Base-by-base conservation (phyloP, 35 echinoderm and acorn worm genomes). In the Lytechinus variegatus region DNA sequence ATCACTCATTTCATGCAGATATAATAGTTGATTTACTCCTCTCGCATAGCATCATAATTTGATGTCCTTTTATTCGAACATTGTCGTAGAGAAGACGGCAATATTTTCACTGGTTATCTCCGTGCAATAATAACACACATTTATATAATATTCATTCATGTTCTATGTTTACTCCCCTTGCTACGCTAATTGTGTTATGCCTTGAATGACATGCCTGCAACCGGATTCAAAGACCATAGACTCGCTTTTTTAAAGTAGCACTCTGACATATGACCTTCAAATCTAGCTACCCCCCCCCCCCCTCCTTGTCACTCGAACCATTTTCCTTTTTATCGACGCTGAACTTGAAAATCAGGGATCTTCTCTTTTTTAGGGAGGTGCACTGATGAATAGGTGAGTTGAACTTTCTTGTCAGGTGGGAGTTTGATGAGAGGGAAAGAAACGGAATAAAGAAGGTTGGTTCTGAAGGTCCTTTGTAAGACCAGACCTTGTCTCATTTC, bases 401-500 rank as follows among this genome's bases (percentile, higher is more conserved):
- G 66, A 79, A 79, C 66, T 79, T 79, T 79, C 66, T 16, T 79
- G 66, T 79, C 66, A 79, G 66, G 66, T 79, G 66, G 66, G 66
- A n/a, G 66, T 79, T 79, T 79, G 66, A 79, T 79, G 16, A 79
- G 66, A 79, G 66, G 66, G 66, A 79, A 79, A 79, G 56, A 13
- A 58, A 79, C 6, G 66, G 16, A 56, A 56, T 11, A 58, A 79
- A 79, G 66, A 79, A 79, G 16, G 66, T 19, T 79, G 66, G 66
- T 24, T 79, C 66, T 24, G 66, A 79, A 79, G 66, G 66, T 24
- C 66, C 66, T 79, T 79, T 79, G 66, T 79, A 79, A 79, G 66
- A 79, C 66, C 66, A 79, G 66, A 79, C 66, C 88, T 90, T 54
- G 29, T 52, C 52, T 90, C 88, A 90, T 90, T 90, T 90, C 88